Evolutionary conservation across 2,113 vertebrate genomes (phyloP), one percentile per base, ranked within the genome.

Genomic region (Brachyistius frenatus): DNA sequence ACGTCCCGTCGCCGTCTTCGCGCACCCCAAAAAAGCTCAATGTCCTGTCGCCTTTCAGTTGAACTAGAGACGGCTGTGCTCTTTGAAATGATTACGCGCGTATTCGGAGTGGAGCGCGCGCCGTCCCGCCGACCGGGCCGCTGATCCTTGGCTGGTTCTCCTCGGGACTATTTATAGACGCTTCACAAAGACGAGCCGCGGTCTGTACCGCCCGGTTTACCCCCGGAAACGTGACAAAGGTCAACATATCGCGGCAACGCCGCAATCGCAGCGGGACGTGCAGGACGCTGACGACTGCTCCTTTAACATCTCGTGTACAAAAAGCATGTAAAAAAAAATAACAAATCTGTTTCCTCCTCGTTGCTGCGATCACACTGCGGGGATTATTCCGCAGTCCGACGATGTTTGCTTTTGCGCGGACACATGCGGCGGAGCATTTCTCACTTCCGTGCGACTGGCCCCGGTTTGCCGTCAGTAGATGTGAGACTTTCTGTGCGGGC

Each of bases 111-210:
- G 64, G 41, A 65, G 36, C 10, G 31, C 44, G 56, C 46, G 52
- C 33, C 7, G 65, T 73, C 55, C 9, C 41, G 53, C 23, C 76
- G 72, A 80, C 72, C 62, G 31, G 46, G 61, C 52, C 52, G 15
- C 52, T 69, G 75, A 80, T 83, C 75, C 65, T 55, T 68, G 7
- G 62, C 83, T 49, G 61, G 47, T 69, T 7, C 36, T 70, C 35
- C 50, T 63, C 62, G 2, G 54, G 14, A 9, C 81, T 87, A 85
- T 82, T 90, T 83, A 80, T 85, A 85, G 81, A 80, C 0, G 3
- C 61, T n/a, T 23, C 16, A 7, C 57, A 76, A 32, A 46, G 44
- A 76, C 80, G 52, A 44, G 78, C 68, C 62, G 52, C 2, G 74
- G 33, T 72, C 60, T 39, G 67, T 62, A 82, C 58, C 61, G 76